Evolutionary conservation across 2,888 invertebrate genomes (phyloP).

Genomic region (Acleris cristana): DNA sequence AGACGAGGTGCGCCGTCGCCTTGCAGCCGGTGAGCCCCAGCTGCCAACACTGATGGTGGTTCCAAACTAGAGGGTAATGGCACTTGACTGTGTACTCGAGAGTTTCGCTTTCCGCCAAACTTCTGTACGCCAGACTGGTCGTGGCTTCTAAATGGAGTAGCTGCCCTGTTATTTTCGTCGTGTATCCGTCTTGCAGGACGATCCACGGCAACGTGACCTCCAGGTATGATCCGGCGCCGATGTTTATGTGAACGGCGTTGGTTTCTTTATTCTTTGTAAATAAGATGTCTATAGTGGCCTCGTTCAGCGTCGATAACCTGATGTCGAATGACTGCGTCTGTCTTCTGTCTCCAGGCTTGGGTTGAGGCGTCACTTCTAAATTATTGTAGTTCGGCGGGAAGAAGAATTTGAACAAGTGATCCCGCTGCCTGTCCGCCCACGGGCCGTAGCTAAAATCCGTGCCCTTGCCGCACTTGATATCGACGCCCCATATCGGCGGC

Average conservation of each 20-base stretch:
- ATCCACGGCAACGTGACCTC: constrained; percentile 99
- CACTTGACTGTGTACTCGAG: constrained; percentile 94
- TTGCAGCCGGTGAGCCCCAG: constrained; percentile 96
- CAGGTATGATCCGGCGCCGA: constrained; percentile 97
- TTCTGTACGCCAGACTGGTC: constrained; percentile 96
- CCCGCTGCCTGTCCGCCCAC: constrained; percentile 99
- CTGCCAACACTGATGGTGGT: constrained; percentile 98
- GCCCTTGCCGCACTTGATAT: constrained; percentile 97
- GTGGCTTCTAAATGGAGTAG: constrained; percentile 97
- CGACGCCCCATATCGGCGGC: constrained; percentile 97
- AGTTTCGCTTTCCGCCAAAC: constrained; percentile 96
- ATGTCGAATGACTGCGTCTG: constrained; percentile 97
- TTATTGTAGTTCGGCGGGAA: constrained; percentile 95
- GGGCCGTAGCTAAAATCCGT: constrained; percentile 99
- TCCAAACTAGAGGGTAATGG: constrained; percentile 97
- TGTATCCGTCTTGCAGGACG: constrained; percentile 93
- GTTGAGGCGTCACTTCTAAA: constrained; percentile 90
- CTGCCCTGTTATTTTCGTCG: constrained; percentile 96
- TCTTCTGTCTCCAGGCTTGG: constrained; percentile 93
- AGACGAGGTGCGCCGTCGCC: constrained; percentile 95
- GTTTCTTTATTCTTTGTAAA: constrained; percentile 98
- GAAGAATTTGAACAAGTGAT: constrained; percentile 97
- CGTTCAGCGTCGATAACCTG: constrained; percentile 93
- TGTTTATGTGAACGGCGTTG: constrained; percentile 97
- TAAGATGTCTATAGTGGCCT: constrained; percentile 97